A percentile compares a stretch with the other conserved stretches of the same genome.
phyloP scores from a whole-genome alignment of 30 jellyfish, hydroid and myxozoan genomes.

The Rhopilema esculentum region DNA sequence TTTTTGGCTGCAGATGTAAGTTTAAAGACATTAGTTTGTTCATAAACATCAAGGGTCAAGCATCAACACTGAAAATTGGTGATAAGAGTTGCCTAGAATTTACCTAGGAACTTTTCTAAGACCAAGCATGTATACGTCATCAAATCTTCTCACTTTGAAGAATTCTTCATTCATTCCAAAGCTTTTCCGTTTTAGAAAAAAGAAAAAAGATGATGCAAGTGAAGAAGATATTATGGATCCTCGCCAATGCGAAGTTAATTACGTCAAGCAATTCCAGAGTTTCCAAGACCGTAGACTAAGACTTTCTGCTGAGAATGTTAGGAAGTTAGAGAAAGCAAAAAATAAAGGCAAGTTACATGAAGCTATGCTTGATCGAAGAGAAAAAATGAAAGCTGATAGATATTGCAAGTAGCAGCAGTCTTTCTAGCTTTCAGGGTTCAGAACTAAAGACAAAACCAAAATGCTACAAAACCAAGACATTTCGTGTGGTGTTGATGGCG shows the following conservation, averaged over 20 bases:
- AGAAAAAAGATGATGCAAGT: constrained; percentile 69
- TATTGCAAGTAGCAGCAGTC: constrained; percentile 77
- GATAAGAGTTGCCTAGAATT: too few species aligned
- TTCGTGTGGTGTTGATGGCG: too few species aligned
- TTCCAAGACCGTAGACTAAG: constrained; percentile 83
- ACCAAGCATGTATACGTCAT: too few species aligned
- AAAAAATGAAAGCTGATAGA: constrained; percentile 96
- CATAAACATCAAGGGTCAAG: too few species aligned
- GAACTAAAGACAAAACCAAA: not conserved
- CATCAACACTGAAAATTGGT: too few species aligned
- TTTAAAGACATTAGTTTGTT: too few species aligned
- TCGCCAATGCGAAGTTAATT: constrained; percentile 86
- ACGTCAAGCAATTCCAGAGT: constrained; percentile 95
- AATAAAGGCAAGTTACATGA: constrained; percentile 88
- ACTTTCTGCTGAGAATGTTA: constrained; percentile 64
- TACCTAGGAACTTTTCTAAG: too few species aligned
- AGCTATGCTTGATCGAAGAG: constrained; percentile 98
- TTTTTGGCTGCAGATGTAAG: too few species aligned
- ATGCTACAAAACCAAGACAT: not conserved
- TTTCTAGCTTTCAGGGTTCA: not conserved
- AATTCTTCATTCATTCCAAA: too few species aligned
- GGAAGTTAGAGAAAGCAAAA: constrained; percentile 76
- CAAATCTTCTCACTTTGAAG: too few species aligned
- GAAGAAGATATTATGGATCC: constrained; percentile 87
- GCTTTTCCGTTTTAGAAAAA: constrained; percentile 44